Evolutionary conservation across 2,113 vertebrate genomes (phyloP).

Genomic region (Seriola rivoliana): DNA sequence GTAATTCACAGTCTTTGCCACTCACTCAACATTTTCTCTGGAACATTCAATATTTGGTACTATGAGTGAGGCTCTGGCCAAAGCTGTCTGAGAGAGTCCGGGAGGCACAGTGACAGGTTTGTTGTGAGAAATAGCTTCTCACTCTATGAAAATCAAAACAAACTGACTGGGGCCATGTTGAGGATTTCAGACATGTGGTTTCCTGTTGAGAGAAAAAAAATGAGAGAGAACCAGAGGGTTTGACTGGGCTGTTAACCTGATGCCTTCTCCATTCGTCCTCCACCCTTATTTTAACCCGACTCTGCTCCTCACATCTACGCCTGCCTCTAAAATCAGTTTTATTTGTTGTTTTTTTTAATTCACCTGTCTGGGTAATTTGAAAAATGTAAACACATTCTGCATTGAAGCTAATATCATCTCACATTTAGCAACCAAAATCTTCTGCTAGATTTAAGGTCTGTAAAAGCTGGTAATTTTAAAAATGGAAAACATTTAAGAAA

Average conservation of each 20-base stretch:
- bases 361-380: background rate
- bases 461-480: background rate
- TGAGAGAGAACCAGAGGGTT: slow-evolving; percentile 83
- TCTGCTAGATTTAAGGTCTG: background rate
- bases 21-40: background rate
- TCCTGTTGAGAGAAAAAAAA: slow-evolving; percentile 92
- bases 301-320: slow-evolving; percentile 64
- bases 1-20: background rate
- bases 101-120: slow-evolving; percentile 70
- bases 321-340: slow-evolving; percentile 67
- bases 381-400: background rate
- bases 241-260: slow-evolving; percentile 36
- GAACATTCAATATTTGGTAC: slow-evolving; percentile 3
- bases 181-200: slow-evolving; percentile 96
- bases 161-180: slow-evolving; percentile 76
- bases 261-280: slow-evolving; percentile 20
- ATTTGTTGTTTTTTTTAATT: background rate
- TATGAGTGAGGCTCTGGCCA: background rate
- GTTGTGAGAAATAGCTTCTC: slow-evolving; percentile 74
- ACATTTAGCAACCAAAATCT: background rate
- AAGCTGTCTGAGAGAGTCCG: slow-evolving; percentile 9
- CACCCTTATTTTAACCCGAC: slow-evolving; percentile 3
- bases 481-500: background rate
- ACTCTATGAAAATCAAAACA: slow-evolving; percentile 75
- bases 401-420: background rate